Evolutionary conservation across 2,113 vertebrate species (phyloP), one percentile per base, ranked within the genome.

Genomic region (Ariopsis seemanni): DNA sequence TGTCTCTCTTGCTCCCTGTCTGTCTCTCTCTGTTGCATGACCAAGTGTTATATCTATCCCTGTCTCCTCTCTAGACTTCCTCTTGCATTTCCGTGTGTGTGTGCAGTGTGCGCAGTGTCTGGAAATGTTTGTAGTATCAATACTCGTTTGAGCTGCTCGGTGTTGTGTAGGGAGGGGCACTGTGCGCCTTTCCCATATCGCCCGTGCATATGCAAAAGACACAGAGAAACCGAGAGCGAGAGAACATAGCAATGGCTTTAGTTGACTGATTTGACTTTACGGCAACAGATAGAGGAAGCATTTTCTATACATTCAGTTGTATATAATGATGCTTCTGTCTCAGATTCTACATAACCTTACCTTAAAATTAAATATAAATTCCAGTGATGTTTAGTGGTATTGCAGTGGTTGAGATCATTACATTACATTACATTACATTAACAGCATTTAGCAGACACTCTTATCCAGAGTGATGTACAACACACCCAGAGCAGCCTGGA

Each of bases 71-170:
- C n/a, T 22, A 80, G n/a, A 67, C 92, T 94, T 94, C 93, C 74
- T 65, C 17, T 60, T 85, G 65, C 25, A 50, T 86, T 90, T 88
- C 79, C 93, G 92, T 88, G 88, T 94, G 92, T 90, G n/a, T n/a
- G n/a, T n/a, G n/a, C n/a, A n/a, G 84, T 94, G 83, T 82, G 86
- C 50, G 80, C 89, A 9, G 86, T 69, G 92, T 94, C 94, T 94
- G 94, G 94, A 95, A 95, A 95, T 95, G 92, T 95, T 94, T 95
- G 90, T 90, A 95, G 92, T 94, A 93, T 94, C 93, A 94, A 95
- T 93, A 94, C 91, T 91, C 92, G 88, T 85, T 60, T 88, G 90
- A 85, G 69, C 85, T 86, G 90, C 90, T 82, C 50, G 25, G 89
- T 92, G 91, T 11, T 82, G 92, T 90, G 89, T 65, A 27, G 80